Conservation (phyloP, 2,113 vertebrate genomes). For the Dicaeum eximium region DNA sequence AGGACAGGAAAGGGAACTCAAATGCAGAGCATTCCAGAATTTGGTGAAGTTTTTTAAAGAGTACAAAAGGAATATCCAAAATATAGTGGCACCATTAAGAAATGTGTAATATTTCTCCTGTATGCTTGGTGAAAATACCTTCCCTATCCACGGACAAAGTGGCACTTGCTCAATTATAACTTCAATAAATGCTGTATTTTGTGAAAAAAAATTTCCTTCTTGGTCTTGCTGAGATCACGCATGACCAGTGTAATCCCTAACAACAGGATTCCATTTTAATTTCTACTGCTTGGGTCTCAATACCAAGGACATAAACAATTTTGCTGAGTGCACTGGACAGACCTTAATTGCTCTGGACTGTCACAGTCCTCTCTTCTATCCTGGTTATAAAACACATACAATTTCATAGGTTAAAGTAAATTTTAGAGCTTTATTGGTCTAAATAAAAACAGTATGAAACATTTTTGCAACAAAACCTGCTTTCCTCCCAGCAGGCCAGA, state of each 20-base stretch:
- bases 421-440: constrained; percentile 38
- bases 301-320: not conserved
- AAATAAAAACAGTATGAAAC: not conserved
- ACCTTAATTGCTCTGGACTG: not conserved
- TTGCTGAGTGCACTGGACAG: not conserved
- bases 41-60: not conserved
- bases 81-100: not conserved
- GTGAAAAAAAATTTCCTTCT: not conserved
- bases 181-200: not conserved
- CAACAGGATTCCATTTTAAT: not conserved
- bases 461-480: not conserved
- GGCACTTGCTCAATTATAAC: not conserved
- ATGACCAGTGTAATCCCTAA: not conserved
- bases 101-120: not conserved
- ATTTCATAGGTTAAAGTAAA: not conserved
- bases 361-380: not conserved
- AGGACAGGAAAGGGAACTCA: not conserved
- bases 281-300: not conserved
- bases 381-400: not conserved
- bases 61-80: not conserved
- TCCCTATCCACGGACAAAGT: not conserved
- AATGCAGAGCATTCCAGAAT: not conserved
- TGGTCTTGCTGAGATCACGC: not conserved
- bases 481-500: not conserved
- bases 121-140: not conserved